These are phyloP conservation scores for Brachyalestes nurse DNA, from an alignment of 2,797 vertebrate genomes.

Conservation along the genomic window DNA sequence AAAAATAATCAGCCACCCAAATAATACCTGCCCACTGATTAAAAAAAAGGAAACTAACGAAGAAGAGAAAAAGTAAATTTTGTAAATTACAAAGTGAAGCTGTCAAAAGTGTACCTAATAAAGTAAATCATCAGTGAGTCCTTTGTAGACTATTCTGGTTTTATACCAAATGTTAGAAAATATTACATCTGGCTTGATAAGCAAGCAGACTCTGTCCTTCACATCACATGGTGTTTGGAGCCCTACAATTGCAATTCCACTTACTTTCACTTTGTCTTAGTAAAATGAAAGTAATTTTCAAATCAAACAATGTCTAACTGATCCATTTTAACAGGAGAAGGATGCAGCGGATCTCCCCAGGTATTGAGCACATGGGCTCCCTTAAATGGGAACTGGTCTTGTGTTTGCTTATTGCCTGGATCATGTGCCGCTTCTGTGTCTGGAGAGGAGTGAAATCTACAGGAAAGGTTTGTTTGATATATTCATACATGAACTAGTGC, in stretches of 20 bases:
- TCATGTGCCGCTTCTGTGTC: slow-evolving; percentile 95
- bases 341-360: slow-evolving; percentile 88
- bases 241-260: no score
- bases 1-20: no score
- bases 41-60: no score
- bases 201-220: no score
- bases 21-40: no score
- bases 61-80: no score
- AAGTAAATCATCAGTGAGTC: slow-evolving; percentile 38
- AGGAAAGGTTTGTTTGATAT: slow-evolving; percentile 86
- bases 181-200: no score
- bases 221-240: no score
- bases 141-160: background rate
- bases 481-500: background rate
- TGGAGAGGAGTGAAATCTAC: slow-evolving; percentile 97
- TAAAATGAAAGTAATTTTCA: background rate
- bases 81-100: no score
- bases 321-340: slow-evolving; percentile 76
- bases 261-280: no score
- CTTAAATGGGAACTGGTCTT: slow-evolving; percentile 90
- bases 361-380: slow-evolving; percentile 87
- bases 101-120: no score
- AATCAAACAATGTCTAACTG: slow-evolving; percentile 1
- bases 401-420: slow-evolving; percentile 88
- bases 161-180: no score